Conservation (phyloP, 2,888 invertebrate species). For the Nymphalis c-album region DNA sequence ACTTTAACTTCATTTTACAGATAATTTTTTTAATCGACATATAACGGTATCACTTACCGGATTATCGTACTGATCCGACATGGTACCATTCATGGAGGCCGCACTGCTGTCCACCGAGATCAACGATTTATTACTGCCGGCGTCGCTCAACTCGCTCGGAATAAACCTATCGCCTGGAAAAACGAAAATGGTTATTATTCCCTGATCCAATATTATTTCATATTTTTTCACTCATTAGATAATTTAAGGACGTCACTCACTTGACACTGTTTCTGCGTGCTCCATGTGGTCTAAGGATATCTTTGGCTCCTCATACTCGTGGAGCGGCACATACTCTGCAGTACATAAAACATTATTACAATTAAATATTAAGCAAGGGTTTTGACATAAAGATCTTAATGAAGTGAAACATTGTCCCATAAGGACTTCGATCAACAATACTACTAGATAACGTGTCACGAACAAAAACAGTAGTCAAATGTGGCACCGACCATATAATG, state of each 20-base stretch:
- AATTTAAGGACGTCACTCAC: slow-evolving; percentile 50
- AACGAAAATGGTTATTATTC: background rate
- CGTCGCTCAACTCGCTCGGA: slow-evolving; percentile 69
- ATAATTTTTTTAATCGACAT: no score
- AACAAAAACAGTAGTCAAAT: no score
- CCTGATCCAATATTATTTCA: background rate
- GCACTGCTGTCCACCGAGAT: slow-evolving; percentile 67
- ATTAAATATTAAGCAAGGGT: background rate
- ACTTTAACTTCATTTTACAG: no score
- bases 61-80: slow-evolving; percentile 69
- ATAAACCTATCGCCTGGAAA: slow-evolving; percentile 66
- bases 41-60: slow-evolving; percentile 52
- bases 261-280: slow-evolving; percentile 68
- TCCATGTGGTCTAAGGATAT: slow-evolving; percentile 67
- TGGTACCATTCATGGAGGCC: slow-evolving; percentile 67
- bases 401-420: no score
- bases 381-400: no score
- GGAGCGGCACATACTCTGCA: slow-evolving; percentile 69
- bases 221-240: background rate
- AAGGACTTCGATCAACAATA: no score
- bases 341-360: slow-evolving; percentile 20
- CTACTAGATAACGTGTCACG: no score
- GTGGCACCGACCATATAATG: no score
- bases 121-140: slow-evolving; percentile 70
- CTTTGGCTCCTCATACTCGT: slow-evolving; percentile 71